Evolutionary conservation across 2,113 vertebrate genomes (phyloP), one percentile per base, ranked within the genome.

Genomic region (Acrocephalus arundinaceus): DNA sequence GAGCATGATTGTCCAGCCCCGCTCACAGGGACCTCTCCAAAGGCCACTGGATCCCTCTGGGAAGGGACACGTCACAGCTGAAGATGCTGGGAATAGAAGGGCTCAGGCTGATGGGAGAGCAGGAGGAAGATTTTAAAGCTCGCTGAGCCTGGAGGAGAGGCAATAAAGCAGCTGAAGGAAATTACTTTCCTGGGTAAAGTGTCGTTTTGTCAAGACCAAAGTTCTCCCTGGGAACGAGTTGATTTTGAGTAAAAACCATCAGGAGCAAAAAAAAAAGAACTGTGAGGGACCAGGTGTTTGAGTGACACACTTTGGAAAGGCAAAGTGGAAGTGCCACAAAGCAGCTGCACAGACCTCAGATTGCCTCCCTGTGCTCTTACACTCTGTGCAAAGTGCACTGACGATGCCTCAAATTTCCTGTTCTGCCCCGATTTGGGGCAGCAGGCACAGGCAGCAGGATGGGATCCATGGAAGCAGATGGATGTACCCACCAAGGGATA

Each of bases 131-230:
- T 81, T 96, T 85, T 13, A 77, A 90, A 92, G 91, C 33, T 54
- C 3, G 0, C 52, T 21, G n/a, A 90, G 78, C 55, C 89, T 16
- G n/a, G 75, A 74, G 77, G 65, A 80, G 10, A 81, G 30, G 90
- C 83, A 83, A 67, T 84, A 93, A 92, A 94, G 76, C 82, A 67
- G 80, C 46, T 17, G 80, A 89, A 62, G 46, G 70, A 76, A 95
- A 94, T 21, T 18, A 37, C 45, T 94, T 85, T 62, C 66, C 74
- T 43, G 80, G 31, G 76, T 21, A n/a, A 89, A 89, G 66, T 9
- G 70, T 63, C 25, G 3, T 72, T 87, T 85, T 74, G 33, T 81
- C 59, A 81, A 41, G 74, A 72, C 30, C 1, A 1, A 81, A 84
- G 33, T 45, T 82, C 25, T 86, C 74, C 87, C 61, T 58, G n/a